phyloP scores from a whole-genome alignment of 2,113 vertebrate genomes.

The Ptychochromis oligacanthus region DNA sequence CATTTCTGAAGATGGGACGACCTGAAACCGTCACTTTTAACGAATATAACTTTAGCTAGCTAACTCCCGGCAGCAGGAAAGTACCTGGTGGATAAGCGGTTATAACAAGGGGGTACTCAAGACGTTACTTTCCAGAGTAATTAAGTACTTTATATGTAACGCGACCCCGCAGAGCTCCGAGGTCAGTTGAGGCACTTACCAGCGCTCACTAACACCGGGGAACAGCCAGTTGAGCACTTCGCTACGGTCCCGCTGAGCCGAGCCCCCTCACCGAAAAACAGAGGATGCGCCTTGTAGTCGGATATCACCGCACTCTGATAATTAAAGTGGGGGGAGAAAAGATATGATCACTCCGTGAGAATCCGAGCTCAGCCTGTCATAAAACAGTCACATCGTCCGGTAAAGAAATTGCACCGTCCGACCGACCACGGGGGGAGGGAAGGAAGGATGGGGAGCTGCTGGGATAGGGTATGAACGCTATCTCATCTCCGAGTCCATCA shows the following conservation, averaged over 20 bases:
- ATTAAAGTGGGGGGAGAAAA: neutral
- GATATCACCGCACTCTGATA: slow-evolving; percentile 6
- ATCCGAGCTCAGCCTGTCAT: slow-evolving; percentile 34
- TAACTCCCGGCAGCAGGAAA: neutral
- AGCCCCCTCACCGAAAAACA: slow-evolving; percentile 43
- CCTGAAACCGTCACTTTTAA: neutral
- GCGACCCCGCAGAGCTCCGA: neutral
- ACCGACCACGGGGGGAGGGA: neutral
- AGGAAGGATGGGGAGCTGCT: slow-evolving; percentile 55
- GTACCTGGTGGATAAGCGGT: neutral
- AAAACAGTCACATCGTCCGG: slow-evolving; percentile 73
- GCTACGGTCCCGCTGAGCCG: slow-evolving; percentile 58
- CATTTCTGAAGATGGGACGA: neutral
- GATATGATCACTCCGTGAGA: neutral
- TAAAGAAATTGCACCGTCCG: slow-evolving; percentile 29
- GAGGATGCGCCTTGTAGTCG: slow-evolving; percentile 27
- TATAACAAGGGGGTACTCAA: neutral
- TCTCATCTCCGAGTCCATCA: slow-evolving; percentile 75
- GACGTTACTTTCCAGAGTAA: neutral
- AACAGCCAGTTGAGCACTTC: slow-evolving; percentile 36
- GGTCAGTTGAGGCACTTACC: slow-evolving; percentile 48
- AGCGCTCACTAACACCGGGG: slow-evolving; percentile 31
- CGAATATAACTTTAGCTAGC: neutral
- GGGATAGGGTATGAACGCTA: slow-evolving; percentile 46
- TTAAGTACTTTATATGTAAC: neutral